These are phyloP conservation scores for Scaptomyza hsui DNA, from an alignment of 1,140 invertebrate species.

Conservation along the genomic window DNA sequence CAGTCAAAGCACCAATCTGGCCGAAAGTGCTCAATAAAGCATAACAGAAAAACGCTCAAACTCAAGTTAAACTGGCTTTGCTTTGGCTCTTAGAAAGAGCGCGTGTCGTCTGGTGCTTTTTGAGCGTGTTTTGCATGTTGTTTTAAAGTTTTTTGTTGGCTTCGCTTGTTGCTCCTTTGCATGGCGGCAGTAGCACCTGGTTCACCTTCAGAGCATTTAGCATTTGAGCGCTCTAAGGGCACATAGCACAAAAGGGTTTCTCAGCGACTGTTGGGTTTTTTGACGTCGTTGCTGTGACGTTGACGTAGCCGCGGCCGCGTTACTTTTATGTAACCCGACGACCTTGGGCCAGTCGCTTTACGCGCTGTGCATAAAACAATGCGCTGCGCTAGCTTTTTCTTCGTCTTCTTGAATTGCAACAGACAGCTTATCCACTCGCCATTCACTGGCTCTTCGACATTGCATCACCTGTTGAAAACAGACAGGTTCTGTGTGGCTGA, in stretches of 20 bases:
- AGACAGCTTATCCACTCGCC: conserved; percentile 3
- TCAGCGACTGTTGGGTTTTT: conserved; percentile 46
- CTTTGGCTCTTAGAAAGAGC: conserved; percentile 50
- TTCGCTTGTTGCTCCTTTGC: conserved; percentile 61
- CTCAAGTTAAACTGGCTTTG: conserved; percentile 20
- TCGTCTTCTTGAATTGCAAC: conserved; percentile 31
- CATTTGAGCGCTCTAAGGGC: conserved; percentile 24
- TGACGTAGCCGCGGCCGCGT: conserved; percentile 11
- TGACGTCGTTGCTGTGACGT: conserved; percentile 55
- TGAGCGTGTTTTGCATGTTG: conserved; percentile 8
- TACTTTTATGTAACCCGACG: conserved; percentile 61
- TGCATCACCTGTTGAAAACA: conserved; percentile 21
- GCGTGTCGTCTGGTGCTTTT: conserved; percentile 47
- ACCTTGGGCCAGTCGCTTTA: conserved; percentile 54
- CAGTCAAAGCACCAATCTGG: conserved; percentile 42
- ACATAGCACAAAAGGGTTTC: conserved; percentile 27
- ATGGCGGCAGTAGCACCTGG: conserved; percentile 41
- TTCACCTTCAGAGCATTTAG: conserved; percentile 62
- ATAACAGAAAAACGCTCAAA: conserved; percentile 11
- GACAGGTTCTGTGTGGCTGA: conserved; percentile 8
- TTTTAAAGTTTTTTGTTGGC: conserved; percentile 71
- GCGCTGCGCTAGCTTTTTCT: conserved; percentile 38
- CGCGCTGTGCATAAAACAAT: conserved; percentile 36
- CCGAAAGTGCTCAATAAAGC: conserved; percentile 31
- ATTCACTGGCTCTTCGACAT: conserved; percentile 20